Base-by-base conservation (phyloP, 2,888 invertebrate species). In the Tiphia femorata region DNA sequence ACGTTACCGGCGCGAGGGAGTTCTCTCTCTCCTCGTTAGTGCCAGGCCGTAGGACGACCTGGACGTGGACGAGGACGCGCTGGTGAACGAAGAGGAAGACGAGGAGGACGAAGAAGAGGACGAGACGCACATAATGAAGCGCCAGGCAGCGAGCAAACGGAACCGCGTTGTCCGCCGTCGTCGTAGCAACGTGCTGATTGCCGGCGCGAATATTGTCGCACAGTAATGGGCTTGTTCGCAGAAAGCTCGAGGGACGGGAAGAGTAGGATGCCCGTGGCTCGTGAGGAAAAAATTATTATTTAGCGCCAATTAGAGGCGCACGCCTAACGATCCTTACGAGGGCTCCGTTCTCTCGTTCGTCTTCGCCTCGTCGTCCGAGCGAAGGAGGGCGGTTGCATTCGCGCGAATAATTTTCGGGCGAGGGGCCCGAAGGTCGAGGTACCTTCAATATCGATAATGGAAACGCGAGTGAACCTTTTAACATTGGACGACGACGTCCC, bases 181-280 rank as follows among this genome's bases (percentile, higher is more conserved):
- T 77, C 70, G 69, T 75, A 76, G 66, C 58, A 58, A 72, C 56
- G 70, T 77, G 78, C 69, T 76, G 76, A 78, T 78, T 79, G 66
- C 69, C 70, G 64, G 56, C 62, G 73, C 67, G 78, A 76, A 78
- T 77, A 73, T 78, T 72, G 76, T 77, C 74, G 58, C 59, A 74
- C 76, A 71, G 73, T 62, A 65, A 72, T 72, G 62, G 65, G 57
- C 66, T 64, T 75, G 76, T 78, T 74, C 71, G 64, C 35, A 58
- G 72, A 73, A 72, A 62, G 57, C 30, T n/a, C n/a, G 61, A 46
- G 47, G 37, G 44, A 44, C 58, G 53, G 49, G 8, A 30, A 49
- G 46, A 65, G 66, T 52, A 60, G 49, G 49, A 14, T 41, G 20
- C 30, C 29, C 25, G 17, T 33, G 21, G 23, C 33, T 14, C 37